Evolutionary conservation across 2,113 vertebrate genomes (phyloP), one percentile per base, ranked within the genome.

Genomic region (Vulpes vulpes): DNA sequence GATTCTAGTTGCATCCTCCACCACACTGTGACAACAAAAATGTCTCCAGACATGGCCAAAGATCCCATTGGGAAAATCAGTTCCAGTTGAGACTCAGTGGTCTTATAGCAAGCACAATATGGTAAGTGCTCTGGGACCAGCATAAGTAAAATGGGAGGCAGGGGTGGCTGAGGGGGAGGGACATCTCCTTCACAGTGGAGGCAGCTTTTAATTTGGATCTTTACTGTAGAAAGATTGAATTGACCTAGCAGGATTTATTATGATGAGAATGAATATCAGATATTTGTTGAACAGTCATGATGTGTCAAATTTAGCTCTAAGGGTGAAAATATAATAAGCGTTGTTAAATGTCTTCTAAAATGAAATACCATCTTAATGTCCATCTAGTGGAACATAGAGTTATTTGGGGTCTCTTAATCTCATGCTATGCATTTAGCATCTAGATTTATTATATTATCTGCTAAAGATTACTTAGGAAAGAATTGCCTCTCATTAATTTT

Each of bases 401-500:
- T 43, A 79, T 91, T 95, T 76, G 76, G 51, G 88, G 86, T 94
- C 80, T 90, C 38, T 79, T 79, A 93, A 51, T 89, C 65, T 96
- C 90, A 89, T 86, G 60, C 82, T 59, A 73, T 49, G 79, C 71
- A 86, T n/a, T 91, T 94, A 86, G 14, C 60, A 93, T 57, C 73
- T 89, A 94, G 94, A 87, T 97, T 95, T 96, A 92, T 95, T 81
- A 81, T 74, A 91, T 91, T 96, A 84, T 95, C 60, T 83, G 60
- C 60, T 92, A 51, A 92, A 65, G 78, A 95, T 79, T 91, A 43
- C 65, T 76, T 86, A 76, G 74, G 19, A 91, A 96, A 93, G 60
- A 94, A 96, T 80, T 88, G 64, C 53, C 23, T 97, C 53, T 30
- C 76, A 57, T 95, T 94, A 84, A 94, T 95, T 95, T 94, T 90